These are phyloP conservation scores for Edolisoma coerulescens DNA, from an alignment of 2,113 vertebrate genomes.

Conservation along the genomic window DNA sequence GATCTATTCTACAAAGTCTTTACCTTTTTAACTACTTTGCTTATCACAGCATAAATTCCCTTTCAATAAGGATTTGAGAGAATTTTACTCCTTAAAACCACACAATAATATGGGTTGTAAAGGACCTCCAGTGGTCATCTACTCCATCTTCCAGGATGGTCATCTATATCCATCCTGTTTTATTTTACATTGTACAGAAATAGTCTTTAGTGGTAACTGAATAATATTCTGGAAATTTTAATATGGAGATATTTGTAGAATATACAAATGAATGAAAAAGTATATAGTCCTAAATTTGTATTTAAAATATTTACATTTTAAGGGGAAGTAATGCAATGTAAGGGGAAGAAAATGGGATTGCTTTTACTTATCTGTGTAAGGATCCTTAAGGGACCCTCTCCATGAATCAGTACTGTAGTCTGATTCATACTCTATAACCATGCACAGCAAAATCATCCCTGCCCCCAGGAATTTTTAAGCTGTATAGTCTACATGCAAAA, in stretches of 20 bases:
- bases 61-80: not conserved
- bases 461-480: not conserved
- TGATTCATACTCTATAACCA: not conserved
- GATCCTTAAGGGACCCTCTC: not conserved
- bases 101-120: not conserved
- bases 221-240: not conserved
- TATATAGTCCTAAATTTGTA: not conserved
- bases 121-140: not conserved
- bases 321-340: not conserved
- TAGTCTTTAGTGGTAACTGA: not conserved
- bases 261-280: not conserved
- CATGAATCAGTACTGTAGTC: not conserved
- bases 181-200: not conserved
- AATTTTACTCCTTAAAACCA: not conserved
- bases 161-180: not conserved
- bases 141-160: not conserved
- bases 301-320: not conserved
- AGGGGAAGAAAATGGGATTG: not conserved
- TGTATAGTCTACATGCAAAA: not conserved
- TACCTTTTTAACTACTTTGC: not conserved
- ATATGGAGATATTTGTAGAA: not conserved
- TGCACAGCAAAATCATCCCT: not conserved
- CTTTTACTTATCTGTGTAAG: not conserved
- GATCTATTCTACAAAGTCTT: not conserved
- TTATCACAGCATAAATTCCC: not conserved